Conservation (phyloP, 1,140 invertebrate species). For the Drosophila serrata region DNA sequence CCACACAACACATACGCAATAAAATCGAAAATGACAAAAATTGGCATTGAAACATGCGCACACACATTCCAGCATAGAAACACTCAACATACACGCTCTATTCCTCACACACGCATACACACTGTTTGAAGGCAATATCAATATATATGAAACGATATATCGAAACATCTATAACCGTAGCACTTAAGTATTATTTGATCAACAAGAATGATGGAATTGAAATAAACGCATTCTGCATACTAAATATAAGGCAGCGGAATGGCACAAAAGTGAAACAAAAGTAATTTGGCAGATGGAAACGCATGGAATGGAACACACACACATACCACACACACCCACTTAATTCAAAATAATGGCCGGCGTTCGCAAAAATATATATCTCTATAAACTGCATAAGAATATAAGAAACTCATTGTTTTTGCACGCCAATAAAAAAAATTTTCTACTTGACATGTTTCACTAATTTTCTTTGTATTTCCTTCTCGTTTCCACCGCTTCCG, state of each 20-base stretch:
- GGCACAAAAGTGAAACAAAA: conserved; percentile 41
- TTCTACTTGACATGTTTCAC: conserved; percentile 3
- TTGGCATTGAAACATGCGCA: conserved; percentile 65
- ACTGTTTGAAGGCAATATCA: conserved; percentile 47
- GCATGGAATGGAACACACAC: conserved; percentile 73
- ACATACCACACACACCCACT: conserved; percentile 52
- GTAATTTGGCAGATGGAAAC: conserved; percentile 72
- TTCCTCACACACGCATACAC: conserved; percentile 50
- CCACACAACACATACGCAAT: conserved; percentile 21
- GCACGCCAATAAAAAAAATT: conserved; percentile 53
- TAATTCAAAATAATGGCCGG: conserved; percentile 58
- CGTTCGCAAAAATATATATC: conserved; percentile 49
- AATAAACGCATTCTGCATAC: conserved; percentile 66
- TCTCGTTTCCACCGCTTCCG: conserved; percentile 33
- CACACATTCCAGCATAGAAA: conserved; percentile 33
- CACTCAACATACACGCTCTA: conserved; percentile 41
- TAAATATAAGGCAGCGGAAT: conserved; percentile 45
- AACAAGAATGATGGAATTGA: conserved; percentile 47
- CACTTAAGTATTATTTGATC: conserved; percentile 53
- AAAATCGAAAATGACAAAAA: conserved; percentile 60
- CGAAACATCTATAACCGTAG: conserved; percentile 49
- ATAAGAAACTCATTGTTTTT: conserved; percentile 56
- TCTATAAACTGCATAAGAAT: conserved; percentile 30
- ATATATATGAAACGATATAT: conserved; percentile 16
- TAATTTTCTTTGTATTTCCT: conserved; percentile 42